Percentiles rank a stretch among this genome's conserved stretches.
phyloP scores from a whole-genome alignment of 2,113 vertebrate genomes.

The Eolophus roseicapilla region DNA sequence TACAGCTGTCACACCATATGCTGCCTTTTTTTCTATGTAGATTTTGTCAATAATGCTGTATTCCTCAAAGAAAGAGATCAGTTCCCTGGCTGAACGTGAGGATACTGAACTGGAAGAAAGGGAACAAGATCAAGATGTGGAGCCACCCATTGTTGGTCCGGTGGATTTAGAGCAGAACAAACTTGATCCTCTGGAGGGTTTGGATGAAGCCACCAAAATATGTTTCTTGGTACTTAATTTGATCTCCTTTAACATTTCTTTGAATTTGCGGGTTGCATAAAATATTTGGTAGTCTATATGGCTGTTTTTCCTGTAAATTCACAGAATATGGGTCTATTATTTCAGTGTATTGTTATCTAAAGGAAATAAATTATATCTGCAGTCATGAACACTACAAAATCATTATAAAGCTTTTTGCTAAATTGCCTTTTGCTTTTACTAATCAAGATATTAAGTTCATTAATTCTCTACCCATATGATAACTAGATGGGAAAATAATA shows the following conservation, averaged over 20 bases:
- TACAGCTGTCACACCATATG: not conserved
- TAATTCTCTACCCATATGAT: not conserved
- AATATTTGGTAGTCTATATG: not conserved
- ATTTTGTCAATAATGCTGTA: slow-evolving; percentile 97
- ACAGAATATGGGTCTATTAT: not conserved
- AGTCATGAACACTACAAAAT: not conserved
- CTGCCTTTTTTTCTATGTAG: slow-evolving; percentile 25
- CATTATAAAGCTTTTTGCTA: not conserved
- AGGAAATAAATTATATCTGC: not conserved
- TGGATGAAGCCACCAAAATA: slow-evolving; percentile 96
- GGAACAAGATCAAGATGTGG: slow-evolving; percentile 82
- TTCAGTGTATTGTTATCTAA: not conserved
- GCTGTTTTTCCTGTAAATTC: not conserved
- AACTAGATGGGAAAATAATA: not conserved
- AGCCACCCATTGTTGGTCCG: slow-evolving; percentile 76
- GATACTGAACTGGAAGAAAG: slow-evolving; percentile 74
- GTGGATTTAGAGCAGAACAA: slow-evolving; percentile 81
- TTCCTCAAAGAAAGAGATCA: slow-evolving; percentile 93
- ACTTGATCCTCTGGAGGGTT: slow-evolving; percentile 88
- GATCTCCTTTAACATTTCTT: not conserved
- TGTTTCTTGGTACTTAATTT: slow-evolving; percentile 88
- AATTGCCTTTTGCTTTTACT: not conserved
- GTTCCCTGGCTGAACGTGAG: slow-evolving; percentile 80
- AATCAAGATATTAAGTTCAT: not conserved
- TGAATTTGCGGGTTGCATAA: not conserved